These are phyloP conservation scores for Rattus norvegicus DNA, from an alignment of 2,113 vertebrate genomes.

Conservation along the genomic window DNA sequence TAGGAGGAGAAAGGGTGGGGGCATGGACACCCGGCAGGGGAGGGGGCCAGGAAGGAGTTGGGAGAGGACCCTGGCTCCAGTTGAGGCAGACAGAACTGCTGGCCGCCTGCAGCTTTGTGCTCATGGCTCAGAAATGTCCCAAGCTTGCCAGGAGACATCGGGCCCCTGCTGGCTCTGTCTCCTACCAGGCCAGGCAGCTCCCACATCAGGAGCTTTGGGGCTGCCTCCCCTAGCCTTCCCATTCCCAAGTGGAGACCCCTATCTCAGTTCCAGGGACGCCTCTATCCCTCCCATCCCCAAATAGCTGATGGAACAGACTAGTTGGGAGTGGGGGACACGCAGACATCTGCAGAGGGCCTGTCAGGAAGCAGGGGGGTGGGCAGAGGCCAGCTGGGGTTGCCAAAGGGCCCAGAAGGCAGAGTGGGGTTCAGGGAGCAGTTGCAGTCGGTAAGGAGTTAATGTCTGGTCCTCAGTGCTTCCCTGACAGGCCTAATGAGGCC, in stretches of 20 bases:
- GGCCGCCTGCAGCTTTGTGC: slow-evolving; percentile 70
- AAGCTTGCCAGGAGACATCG: slow-evolving; percentile 70
- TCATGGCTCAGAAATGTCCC: slow-evolving; percentile 80
- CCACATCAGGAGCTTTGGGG: slow-evolving; percentile 47
- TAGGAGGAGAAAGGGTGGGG: slow-evolving; percentile 6
- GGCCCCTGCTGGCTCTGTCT: slow-evolving; percentile 47
- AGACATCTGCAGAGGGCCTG: slow-evolving; percentile 12
- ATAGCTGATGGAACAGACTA: slow-evolving; percentile 46
- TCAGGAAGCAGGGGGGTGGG: neutral
- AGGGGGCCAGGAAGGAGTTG: neutral
- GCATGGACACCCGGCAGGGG: neutral
- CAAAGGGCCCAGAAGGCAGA: neutral
- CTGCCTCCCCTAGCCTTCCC: neutral
- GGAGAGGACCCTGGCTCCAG: slow-evolving; percentile 67
- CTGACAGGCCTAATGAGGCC: slow-evolving; percentile 76
- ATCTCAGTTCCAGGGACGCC: neutral
- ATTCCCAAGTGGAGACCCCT: neutral
- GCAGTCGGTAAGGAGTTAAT: slow-evolving; percentile 39
- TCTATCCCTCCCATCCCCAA: neutral
- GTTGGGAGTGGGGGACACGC: slow-evolving; percentile 8
- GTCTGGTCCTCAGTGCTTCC: neutral
- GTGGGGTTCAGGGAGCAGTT: neutral
- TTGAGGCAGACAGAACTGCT: slow-evolving; percentile 62
- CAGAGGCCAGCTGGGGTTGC: neutral
- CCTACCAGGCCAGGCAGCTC: slow-evolving; percentile 25